These are phyloP conservation scores for Lasioglossum vierecki DNA, from an alignment of 2,888 invertebrate species.

Conservation along the genomic window DNA sequence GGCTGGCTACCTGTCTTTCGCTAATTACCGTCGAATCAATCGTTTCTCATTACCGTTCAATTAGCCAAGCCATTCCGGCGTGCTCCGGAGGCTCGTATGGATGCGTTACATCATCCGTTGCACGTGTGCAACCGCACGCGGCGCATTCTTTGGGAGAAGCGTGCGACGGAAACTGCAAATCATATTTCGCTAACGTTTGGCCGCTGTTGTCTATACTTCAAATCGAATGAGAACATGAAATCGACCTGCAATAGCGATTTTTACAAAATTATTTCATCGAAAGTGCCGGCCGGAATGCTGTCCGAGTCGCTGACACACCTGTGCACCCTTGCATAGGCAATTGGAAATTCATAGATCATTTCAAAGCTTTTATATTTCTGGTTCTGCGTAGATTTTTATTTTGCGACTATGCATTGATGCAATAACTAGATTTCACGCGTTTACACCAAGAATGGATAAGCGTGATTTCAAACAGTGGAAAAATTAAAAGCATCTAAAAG, in stretches of 20 bases:
- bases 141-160: conserved; percentile 16
- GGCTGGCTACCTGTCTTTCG: not conserved
- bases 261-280: not conserved
- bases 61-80: not conserved
- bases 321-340: not conserved
- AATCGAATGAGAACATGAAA: not conserved
- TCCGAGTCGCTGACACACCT: not conserved
- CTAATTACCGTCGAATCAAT: conserved; percentile 21
- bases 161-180: not conserved
- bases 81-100: not conserved
- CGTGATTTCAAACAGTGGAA: no score
- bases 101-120: conserved; percentile 30
- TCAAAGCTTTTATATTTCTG: not conserved
- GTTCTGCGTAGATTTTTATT: no score
- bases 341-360: not conserved
- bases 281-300: not conserved
- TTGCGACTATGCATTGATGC: no score
- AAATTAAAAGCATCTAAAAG: no score
- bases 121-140: conserved; percentile 31
- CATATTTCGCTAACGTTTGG: not conserved
- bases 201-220: not conserved
- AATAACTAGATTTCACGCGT: no score
- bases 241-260: not conserved
- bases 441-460: no score
- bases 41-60: conserved; percentile 1